These are phyloP conservation scores for Neodiprion lecontei DNA, from an alignment of 1,140 invertebrate species.

Conservation along the genomic window DNA sequence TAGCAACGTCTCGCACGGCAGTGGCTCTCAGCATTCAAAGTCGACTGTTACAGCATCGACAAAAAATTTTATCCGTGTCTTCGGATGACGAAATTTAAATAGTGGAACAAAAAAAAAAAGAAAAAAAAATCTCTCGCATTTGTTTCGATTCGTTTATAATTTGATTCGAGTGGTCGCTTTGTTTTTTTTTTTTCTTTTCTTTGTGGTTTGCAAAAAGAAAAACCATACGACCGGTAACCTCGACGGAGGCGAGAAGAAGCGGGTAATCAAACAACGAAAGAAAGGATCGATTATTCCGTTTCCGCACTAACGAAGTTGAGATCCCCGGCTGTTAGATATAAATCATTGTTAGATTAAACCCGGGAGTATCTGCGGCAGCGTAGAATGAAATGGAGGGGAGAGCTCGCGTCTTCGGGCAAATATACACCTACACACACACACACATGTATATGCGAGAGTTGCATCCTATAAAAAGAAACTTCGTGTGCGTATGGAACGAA, in stretches of 20 bases:
- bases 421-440: neutral
- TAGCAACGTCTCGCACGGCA: no score
- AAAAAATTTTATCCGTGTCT: no score
- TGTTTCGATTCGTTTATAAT: no score
- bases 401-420: neutral
- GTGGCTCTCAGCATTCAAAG: no score
- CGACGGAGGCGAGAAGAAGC: no score
- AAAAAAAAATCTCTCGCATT: slow-evolving; percentile 10
- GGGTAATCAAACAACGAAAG: no score
- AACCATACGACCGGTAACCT: no score
- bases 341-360: slow-evolving; percentile 61
- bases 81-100: neutral
- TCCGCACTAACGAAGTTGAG: slow-evolving; percentile 34
- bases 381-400: slow-evolving; percentile 1
- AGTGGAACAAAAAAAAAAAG: slow-evolving; percentile 8
- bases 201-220: neutral
- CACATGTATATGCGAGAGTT: neutral
- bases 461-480: no score
- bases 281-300: neutral
- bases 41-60: no score
- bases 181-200: neutral
- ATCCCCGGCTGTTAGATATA: slow-evolving; percentile 50
- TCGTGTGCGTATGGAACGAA: no score
- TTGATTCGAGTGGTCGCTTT: neutral
- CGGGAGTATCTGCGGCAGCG: slow-evolving; percentile 37